Evolutionary conservation across 2,113 vertebrate species (phyloP).

Genomic region (Spea multiplicata): DNA sequence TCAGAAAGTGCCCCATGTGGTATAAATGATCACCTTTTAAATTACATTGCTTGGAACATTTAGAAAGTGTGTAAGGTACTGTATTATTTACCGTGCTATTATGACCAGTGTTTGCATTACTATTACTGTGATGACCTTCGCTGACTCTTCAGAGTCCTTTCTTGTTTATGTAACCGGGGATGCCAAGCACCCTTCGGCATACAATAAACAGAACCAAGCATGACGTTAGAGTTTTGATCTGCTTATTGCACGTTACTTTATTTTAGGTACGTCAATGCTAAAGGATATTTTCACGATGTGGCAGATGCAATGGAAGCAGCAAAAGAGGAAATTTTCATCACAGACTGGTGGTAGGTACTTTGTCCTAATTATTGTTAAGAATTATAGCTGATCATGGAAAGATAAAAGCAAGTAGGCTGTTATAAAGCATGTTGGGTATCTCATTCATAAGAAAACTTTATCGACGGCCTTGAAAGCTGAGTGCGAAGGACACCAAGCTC

Average conservation of each 20-base stretch:
- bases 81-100: no score
- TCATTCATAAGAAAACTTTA: no score
- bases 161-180: conserved; percentile 2
- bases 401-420: no score
- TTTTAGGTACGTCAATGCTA: conserved; percentile 93
- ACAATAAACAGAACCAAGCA: no score
- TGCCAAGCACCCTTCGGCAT: background rate
- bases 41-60: background rate
- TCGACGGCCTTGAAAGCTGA: no score
- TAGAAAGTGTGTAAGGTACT: background rate
- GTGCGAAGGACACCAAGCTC: no score
- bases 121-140: conserved; percentile 17
- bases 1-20: background rate
- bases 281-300: conserved; percentile 89
- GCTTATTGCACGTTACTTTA: conserved; percentile 23
- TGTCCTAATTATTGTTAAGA: background rate
- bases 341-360: conserved; percentile 92
- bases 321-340: conserved; percentile 95
- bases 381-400: background rate
- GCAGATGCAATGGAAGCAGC: conserved; percentile 91
- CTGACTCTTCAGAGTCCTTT: no score
- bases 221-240: no score
- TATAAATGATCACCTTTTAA: conserved; percentile 15
- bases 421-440: no score
- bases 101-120: conserved; percentile 6